Percentiles rank a stretch among this genome's conserved stretches.
These are phyloP conservation scores for Chrysina gloriosa DNA, from an alignment of 2,888 invertebrate species.

Conservation along the genomic window DNA sequence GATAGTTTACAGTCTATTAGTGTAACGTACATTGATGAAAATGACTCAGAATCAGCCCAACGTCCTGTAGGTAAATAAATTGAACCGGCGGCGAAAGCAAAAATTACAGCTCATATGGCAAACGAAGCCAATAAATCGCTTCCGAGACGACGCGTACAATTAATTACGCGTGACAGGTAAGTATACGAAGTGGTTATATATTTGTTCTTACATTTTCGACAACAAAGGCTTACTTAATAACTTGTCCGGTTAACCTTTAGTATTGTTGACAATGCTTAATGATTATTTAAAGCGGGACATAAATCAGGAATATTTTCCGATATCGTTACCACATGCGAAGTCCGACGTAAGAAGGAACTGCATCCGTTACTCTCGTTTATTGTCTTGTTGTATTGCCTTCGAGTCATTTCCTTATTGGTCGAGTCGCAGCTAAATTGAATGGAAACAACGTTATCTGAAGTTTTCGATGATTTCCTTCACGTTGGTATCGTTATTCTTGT, in stretches of 20 bases:
- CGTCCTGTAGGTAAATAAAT: conserved; percentile 13
- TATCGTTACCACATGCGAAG: too few species aligned
- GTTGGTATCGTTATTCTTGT: too few species aligned
- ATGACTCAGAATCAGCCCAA: conserved; percentile 40
- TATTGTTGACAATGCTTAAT: too few species aligned
- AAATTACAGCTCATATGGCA: conserved; percentile 7
- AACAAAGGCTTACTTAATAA: conserved; percentile 11
- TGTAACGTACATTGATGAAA: conserved; percentile 32
- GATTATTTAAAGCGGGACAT: too few species aligned
- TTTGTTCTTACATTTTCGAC: background rate
- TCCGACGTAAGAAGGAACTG: too few species aligned
- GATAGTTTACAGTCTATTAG: conserved; percentile 45
- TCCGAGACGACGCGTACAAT: background rate
- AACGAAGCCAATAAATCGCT: conserved; percentile 15
- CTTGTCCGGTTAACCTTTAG: background rate
- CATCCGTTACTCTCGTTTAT: too few species aligned
- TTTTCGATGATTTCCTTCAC: too few species aligned
- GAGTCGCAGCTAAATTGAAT: too few species aligned
- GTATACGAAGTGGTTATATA: background rate
- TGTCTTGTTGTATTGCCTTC: too few species aligned
- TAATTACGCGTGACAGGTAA: background rate
- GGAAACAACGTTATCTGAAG: too few species aligned
- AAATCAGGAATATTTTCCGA: too few species aligned
- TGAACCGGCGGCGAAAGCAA: conserved; percentile 14
- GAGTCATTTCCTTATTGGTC: too few species aligned